Evolutionary conservation across 2,797 vertebrate species (phyloP).

Genomic region (Ataeniobius toweri): DNA sequence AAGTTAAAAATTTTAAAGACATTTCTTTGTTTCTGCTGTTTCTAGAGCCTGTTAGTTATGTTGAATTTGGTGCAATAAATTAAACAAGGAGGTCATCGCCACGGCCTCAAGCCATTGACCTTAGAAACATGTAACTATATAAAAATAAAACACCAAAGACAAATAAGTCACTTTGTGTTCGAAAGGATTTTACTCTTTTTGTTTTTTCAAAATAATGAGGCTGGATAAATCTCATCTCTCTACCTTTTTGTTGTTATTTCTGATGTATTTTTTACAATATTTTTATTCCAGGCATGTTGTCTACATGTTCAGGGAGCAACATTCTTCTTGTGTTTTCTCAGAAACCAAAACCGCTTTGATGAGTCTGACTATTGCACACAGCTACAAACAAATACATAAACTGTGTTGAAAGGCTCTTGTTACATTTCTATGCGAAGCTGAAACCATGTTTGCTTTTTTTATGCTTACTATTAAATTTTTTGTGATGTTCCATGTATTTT

Average conservation of each 20-base stretch:
- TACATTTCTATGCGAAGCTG: constrained; percentile 39
- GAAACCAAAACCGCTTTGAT: constrained; percentile 36
- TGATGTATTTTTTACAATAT: constrained; percentile 1
- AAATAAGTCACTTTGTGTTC: constrained; percentile 1
- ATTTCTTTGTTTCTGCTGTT: constrained; percentile 26
- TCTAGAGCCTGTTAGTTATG: constrained; percentile 13
- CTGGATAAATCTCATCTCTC: constrained; percentile 43
- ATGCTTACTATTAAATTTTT: constrained; percentile 45
- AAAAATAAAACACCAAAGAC: constrained; percentile 57
- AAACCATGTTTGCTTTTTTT: constrained; percentile 45
- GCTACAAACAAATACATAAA: constrained; percentile 32
- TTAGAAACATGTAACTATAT: not conserved
- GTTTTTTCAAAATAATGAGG: constrained; percentile 24
- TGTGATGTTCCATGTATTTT: constrained; percentile 66
- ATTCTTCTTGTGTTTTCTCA: constrained; percentile 33
- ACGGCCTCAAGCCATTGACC: constrained; percentile 20
- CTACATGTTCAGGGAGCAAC: constrained; percentile 60
- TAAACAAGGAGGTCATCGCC: constrained; percentile 20
- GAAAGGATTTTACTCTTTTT: not conserved
- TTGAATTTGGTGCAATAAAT: constrained; percentile 62
- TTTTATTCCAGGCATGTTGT: constrained; percentile 31
- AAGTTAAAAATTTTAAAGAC: constrained; percentile 15
- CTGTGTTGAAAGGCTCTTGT: constrained; percentile 35
- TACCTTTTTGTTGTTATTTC: constrained; percentile 26
- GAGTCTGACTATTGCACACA: constrained; percentile 32